Base-by-base conservation (phyloP, 2,797 vertebrate species). In the Capromys pilorides region DNA sequence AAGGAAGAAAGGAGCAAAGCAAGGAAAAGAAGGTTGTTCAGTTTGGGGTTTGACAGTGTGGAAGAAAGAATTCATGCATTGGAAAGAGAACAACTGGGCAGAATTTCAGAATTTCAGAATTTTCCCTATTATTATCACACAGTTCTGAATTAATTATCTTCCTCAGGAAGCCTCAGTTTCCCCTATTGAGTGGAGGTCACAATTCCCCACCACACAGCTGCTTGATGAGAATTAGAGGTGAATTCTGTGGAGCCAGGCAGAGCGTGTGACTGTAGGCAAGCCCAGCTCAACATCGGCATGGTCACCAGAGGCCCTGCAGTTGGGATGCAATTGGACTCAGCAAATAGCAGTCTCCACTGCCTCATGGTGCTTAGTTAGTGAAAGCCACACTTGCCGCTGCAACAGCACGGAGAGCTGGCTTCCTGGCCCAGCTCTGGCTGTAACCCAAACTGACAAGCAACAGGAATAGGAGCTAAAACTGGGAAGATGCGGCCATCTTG, bases 401-500 rank as follows among this genome's bases (percentile, higher is more conserved):
- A 90, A 80, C n/a, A 24, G 22, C 78, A n/a, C 0, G 36, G 80
- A 87, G 54, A 85, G 33, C n/a, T 36, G 79, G 84, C 36, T 91
- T 84, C 78, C 66, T 59, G 79, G 84, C 51, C 93, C 49, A 31
- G 3, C 4, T 66, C 84, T 91, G 88, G 81, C 64, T 41, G n/a
- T 49, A 18, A 96, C 66, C 88, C 80, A 96, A 87, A 79, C 54
- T 33, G 13, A 57, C 84, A 91, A 16, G 85, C 86, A 88, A 71
- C 3, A 6, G 41, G 33, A 95, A 39, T 31, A 77, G 92, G 88
- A 86, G 84, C 45, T 77, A 95, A 96, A 88, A 88, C 66, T 51
- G 61, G 94, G 96, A 95, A 97, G 90, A 79, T 33, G 73, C 24
- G 89, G 80, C 36, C 4, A 51, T 33, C 45, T 14, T 75, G 26